phyloP scores from a whole-genome alignment of 2,888 invertebrate genomes.

The Pasiphila rectangulata region DNA sequence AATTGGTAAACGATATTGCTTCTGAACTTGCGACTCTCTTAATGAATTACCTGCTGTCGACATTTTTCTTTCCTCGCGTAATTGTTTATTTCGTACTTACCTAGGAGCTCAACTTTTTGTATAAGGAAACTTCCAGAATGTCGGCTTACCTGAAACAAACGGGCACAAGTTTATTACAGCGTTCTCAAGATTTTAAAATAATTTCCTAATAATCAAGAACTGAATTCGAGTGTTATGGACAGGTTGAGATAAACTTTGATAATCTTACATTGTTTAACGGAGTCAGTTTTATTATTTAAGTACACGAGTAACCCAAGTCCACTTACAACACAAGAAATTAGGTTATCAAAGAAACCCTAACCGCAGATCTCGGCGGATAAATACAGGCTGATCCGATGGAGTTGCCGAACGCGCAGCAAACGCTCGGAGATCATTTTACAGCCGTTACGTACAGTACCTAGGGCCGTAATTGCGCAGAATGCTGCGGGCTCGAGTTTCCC shows the following conservation, averaged over 20 bases:
- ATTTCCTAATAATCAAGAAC: not conserved
- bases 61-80: too few species aligned
- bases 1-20: too few species aligned
- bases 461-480: constrained; percentile 20
- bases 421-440: constrained; percentile 1
- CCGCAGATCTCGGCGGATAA: not conserved
- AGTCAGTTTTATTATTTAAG: too few species aligned
- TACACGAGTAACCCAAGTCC: too few species aligned
- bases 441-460: constrained; percentile 2
- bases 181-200: constrained; percentile 1
- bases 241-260: not conserved
- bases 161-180: constrained; percentile 22
- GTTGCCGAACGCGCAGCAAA: not conserved
- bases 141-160: constrained; percentile 34
- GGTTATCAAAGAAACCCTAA: not conserved
- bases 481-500: constrained; percentile 21
- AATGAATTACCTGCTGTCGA: too few species aligned
- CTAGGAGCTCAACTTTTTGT: too few species aligned
- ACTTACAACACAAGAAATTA: too few species aligned
- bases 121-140: constrained; percentile 16
- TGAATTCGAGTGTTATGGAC: not conserved
- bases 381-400: not conserved
- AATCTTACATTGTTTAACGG: too few species aligned
- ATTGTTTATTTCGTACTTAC: not conserved
- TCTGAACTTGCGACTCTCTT: too few species aligned